These are phyloP conservation scores for Podargus strigoides DNA, from an alignment of 2,797 vertebrate species.

Conservation along the genomic window DNA sequence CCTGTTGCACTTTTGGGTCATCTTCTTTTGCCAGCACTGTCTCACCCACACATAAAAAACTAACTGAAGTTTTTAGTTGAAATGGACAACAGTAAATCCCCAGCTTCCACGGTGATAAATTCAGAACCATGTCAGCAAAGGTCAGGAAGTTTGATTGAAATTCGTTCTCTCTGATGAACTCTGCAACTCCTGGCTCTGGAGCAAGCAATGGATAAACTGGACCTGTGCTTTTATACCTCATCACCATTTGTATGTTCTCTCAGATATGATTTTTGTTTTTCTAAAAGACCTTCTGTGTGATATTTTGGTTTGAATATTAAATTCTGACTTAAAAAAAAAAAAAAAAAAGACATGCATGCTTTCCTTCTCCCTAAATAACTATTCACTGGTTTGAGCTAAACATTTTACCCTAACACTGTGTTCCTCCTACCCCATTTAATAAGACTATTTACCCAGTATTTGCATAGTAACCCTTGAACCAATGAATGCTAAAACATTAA, in stretches of 20 bases:
- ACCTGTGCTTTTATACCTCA: constrained; percentile 25
- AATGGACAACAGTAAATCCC: constrained; percentile 1
- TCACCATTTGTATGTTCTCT: constrained; percentile 28
- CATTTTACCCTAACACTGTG: background rate
- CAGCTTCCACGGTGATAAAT: background rate
- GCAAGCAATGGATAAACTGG: constrained; percentile 10
- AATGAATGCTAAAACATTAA: constrained; percentile 23
- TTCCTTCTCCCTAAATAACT: constrained; percentile 22
- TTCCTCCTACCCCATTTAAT: background rate
- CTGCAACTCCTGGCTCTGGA: background rate
- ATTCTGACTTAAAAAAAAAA: background rate
- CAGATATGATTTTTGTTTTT: constrained; percentile 1
- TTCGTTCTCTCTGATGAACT: background rate
- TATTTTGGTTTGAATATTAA: constrained; percentile 26
- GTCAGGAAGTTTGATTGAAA: background rate
- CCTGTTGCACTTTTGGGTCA: background rate
- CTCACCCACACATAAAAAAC: background rate
- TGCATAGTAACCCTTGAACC: background rate
- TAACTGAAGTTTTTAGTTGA: background rate
- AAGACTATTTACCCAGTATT: background rate
- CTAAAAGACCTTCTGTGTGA: background rate
- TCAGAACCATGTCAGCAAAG: constrained; percentile 9
- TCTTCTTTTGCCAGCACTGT: background rate
- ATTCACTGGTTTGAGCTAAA: constrained; percentile 8
- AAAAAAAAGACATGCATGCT: background rate